Evolutionary conservation across 37 sponge, comb jelly and placozoan species (phyloP), one percentile per base, ranked within the genome.

Genomic region (Haliclona indistincta): DNA sequence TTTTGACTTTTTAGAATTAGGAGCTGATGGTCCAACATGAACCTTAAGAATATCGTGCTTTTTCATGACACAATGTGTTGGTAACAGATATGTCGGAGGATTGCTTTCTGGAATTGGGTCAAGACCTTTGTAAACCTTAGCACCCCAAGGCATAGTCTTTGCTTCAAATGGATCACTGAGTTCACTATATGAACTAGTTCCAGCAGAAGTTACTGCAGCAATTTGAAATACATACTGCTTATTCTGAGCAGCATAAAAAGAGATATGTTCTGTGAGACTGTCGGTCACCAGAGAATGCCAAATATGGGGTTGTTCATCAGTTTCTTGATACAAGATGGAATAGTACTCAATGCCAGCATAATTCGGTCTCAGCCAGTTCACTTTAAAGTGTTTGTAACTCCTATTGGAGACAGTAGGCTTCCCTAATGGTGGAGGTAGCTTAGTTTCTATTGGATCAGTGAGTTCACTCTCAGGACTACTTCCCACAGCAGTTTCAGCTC

Each of bases 401-500:
- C n/a, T n/a, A n/a, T n/a, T n/a, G n/a, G n/a, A n/a, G n/a, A n/a
- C n/a, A n/a, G n/a, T n/a, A n/a, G n/a, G n/a, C n/a, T n/a, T n/a
- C n/a, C n/a, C n/a, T n/a, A n/a, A n/a, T 25, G n/a, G 26, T 58
- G 25, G 13, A n/a, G 60, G 40, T 39, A 38, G 40, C 22, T 35
- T 39, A n/a, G 69, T 68, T 3, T 68, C 7, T 2, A 68, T 68
- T 41, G 35, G 29, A 3, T 51, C 55, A 33, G 55, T 72, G 2
- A 52, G 2, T 72, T 72, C 17, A 34, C 73, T 74, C 25, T 74
- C 38, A 3, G 2, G 3, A 60, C 75, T 61, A 6, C 2, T 2
- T 58, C 75, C 75, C 32, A 42, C 32, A 4, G 29, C 38, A 40
- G 62, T 58, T 28, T 60, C 63, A 74, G 75, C 63, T 40, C 63